Evolutionary conservation across 1,140 invertebrate genomes (phyloP), one percentile per base, ranked within the genome.

Genomic region (Adoxophyes honmai): DNA sequence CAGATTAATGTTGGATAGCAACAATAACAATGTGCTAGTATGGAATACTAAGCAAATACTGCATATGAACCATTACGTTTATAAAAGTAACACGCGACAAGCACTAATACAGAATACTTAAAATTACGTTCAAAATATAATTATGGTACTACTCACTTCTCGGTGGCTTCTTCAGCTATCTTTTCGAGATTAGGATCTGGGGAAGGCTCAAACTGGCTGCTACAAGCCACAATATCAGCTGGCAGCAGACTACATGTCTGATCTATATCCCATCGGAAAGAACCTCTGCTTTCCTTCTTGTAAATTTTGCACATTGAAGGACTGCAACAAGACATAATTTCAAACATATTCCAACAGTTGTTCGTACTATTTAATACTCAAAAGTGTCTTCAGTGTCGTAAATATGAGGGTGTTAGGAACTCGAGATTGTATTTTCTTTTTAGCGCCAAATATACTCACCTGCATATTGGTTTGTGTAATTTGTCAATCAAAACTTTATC

Each of bases 231-330:
- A 13, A 90, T 90, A 61, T 90, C 86, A 0, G 80, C 78, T 4
- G 89, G 88, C 18, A 82, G 75, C 60, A 90, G 68, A 4, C 73
- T 78, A 55, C 81, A 88, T 0, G 79, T 75, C 68, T 90, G 84
- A 35, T 89, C 86, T 54, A 90, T 90, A 56, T 90, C 88, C 89
- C 88, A 90, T 60, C 77, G 70, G 62, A 90, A 83, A 1, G 75
- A 62, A 35, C 86, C 75, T 67, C 65, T 71, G 52, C 62, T 71
- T 66, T 81, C 75, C 59, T 78, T 81, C 66, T 88, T 88, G 48
- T 88, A 88, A 55, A 88, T 87, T 70, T 88, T 89, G 63, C 87
- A 89, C 89, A 90, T 90, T 14, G 86, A 83, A 39, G 89, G 89
- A 64, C 89, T 90, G 64, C 13, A 77, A 74, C 10, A 66, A 48